A percentile compares a stretch with the other conserved stretches of the same genome.
phyloP scores from a whole-genome alignment of 92 coral and sea anemone genomes.

The Desmophyllum pertusum region DNA sequence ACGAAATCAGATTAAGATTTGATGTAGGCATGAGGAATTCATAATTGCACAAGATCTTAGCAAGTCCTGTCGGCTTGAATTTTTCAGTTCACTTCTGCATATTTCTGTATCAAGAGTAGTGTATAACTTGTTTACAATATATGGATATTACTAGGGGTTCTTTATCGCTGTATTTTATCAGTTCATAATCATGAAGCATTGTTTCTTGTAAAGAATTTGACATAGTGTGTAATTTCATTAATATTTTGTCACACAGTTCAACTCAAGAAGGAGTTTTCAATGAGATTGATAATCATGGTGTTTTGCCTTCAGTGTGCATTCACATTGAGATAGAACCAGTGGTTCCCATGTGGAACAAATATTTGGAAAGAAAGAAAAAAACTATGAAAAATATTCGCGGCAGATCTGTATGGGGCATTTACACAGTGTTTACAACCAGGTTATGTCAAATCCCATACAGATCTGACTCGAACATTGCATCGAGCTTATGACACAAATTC shows the following conservation, averaged over 20 bases:
- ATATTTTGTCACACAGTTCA: neutral
- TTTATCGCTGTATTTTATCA: neutral
- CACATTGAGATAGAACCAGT: neutral
- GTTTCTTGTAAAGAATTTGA: neutral
- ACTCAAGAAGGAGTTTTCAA: neutral
- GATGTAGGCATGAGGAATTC: neutral
- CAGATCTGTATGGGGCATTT: no score
- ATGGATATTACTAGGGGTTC: neutral
- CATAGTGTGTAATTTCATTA: neutral
- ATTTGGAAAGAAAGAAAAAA: no score
- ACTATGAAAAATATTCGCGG: no score
- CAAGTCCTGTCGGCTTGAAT: neutral
- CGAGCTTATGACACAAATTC: no score
- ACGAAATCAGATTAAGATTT: neutral
- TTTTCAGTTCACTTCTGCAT: neutral
- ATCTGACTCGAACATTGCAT: no score
- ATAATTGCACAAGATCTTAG: no score
- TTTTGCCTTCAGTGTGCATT: neutral
- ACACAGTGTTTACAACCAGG: no score
- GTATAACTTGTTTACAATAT: no score
- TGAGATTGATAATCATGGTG: no score
- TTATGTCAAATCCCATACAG: no score
- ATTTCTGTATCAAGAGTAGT: neutral
- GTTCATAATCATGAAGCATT: neutral
- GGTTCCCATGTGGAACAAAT: no score